Evolutionary conservation across 2,888 invertebrate species (phyloP), one percentile per base, ranked within the genome.

Genomic region (Anthrax anthrax): DNA sequence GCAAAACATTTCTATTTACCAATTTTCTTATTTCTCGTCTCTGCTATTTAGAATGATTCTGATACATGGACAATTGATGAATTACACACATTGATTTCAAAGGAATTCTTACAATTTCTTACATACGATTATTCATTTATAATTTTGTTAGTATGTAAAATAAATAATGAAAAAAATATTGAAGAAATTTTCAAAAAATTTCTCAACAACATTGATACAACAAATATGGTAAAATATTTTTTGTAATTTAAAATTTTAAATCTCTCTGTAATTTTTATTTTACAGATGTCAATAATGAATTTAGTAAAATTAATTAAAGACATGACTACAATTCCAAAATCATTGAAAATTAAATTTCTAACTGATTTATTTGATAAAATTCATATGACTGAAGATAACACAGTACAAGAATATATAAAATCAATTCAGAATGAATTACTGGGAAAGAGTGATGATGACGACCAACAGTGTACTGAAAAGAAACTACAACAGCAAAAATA

Each of bases 81-180:
- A 37, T 47, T 37, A 55, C 59, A 58, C 48, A 57, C 60, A 43
- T 54, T 65, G 54, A 60, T 60, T 52, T 56, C 51, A 48, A 43
- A 48, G 52, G 47, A 54, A 45, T 44, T 57, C 57, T 59, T 54
- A 63, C 56, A 62, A 60, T 58, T 63, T 57, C 60, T 65, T 61
- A 63, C 64, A 60, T 59, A 59, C 54, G 62, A 63, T 62, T 55
- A 59, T 65, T 55, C 57, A 62, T 23, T 23, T 23, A 56, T 56
- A 59, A 54, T 57, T 65, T 47, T 63, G 61, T 55, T 58, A 62
- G n/a, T n/a, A n/a, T 56, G 59, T 57, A 23, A 34, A 36, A 10
- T 40, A 41, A 17, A 36, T 36, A 27, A 8, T 18, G 3, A 39
- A 32, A 14, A 37, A 40, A 27, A 18, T 37, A 17, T 13, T 45